Conservation (phyloP, 2,888 invertebrate genomes). For the Escarpia spicata region DNA sequence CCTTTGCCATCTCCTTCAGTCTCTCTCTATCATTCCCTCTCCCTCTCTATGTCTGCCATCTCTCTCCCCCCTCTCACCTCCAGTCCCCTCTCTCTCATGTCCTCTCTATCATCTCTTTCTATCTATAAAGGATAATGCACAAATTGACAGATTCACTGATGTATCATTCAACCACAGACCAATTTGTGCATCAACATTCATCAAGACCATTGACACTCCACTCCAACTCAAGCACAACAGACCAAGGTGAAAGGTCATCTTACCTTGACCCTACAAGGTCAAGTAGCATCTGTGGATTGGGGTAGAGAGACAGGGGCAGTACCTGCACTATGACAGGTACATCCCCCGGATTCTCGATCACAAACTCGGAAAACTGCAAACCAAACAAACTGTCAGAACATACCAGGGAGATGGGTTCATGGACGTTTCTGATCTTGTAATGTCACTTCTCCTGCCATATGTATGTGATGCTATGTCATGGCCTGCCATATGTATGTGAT, state of each 20-base stretch:
- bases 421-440: not conserved
- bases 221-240: no score
- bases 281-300: conserved; percentile 71
- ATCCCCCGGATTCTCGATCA: conserved; percentile 79
- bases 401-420: not conserved
- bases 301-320: conserved; percentile 78
- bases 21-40: not conserved
- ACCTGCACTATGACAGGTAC: conserved; percentile 78
- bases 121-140: no score
- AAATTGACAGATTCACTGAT: no score
- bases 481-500: no score
- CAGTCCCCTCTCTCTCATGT: no score
- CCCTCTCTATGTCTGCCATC: not conserved
- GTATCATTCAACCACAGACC: no score
- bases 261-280: conserved; percentile 60
- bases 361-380: conserved; percentile 71
- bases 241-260: conserved; percentile 27
- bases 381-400: conserved; percentile 28
- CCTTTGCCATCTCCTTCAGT: not conserved
- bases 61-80: no score
- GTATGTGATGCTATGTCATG: no score
- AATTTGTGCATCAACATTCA: no score
- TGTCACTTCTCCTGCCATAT: not conserved
- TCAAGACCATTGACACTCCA: no score
- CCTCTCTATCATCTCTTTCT: no score